Conservation (phyloP, 2,888 invertebrate species). For the Pammene fasciana region DNA sequence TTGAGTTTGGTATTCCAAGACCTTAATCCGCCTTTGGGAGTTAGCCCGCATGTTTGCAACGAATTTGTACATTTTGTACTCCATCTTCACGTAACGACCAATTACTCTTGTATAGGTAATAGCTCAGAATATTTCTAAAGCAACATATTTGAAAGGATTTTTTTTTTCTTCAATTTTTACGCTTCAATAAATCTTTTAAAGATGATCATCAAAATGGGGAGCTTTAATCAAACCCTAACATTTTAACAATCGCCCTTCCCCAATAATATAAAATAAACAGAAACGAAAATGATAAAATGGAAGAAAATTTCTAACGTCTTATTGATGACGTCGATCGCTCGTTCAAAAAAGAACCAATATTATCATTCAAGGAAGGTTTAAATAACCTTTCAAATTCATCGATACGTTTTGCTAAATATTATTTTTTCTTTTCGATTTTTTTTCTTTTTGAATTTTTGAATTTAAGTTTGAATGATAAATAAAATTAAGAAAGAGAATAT, state of each 20-base stretch:
- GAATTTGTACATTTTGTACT: background rate
- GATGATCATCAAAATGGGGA: slow-evolving; percentile 25
- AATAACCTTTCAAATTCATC: slow-evolving; percentile 40
- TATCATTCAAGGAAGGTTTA: slow-evolving; percentile 43
- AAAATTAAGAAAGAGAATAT: background rate
- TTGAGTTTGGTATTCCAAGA: slow-evolving; percentile 35
- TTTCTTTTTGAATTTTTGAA: too few species aligned
- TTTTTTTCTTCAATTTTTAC: background rate
- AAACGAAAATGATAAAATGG: slow-evolving; percentile 46
- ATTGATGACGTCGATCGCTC: slow-evolving; percentile 54
- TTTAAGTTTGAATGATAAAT: background rate
- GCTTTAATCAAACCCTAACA: slow-evolving; percentile 16
- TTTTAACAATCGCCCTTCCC: slow-evolving; percentile 37
- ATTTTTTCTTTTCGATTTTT: background rate
- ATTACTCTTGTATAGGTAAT: background rate
- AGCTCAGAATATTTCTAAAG: background rate
- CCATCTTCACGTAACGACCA: background rate
- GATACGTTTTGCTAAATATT: slow-evolving; percentile 10
- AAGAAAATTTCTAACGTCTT: slow-evolving; percentile 50
- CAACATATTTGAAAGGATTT: background rate
- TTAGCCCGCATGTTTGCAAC: background rate
- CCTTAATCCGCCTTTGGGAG: slow-evolving; percentile 1
- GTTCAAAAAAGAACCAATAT: slow-evolving; percentile 47
- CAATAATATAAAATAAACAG: slow-evolving; percentile 40
- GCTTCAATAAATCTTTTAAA: slow-evolving; percentile 5